phyloP scores from a whole-genome alignment of 2,888 invertebrate species.

The Dryobota labecula region DNA sequence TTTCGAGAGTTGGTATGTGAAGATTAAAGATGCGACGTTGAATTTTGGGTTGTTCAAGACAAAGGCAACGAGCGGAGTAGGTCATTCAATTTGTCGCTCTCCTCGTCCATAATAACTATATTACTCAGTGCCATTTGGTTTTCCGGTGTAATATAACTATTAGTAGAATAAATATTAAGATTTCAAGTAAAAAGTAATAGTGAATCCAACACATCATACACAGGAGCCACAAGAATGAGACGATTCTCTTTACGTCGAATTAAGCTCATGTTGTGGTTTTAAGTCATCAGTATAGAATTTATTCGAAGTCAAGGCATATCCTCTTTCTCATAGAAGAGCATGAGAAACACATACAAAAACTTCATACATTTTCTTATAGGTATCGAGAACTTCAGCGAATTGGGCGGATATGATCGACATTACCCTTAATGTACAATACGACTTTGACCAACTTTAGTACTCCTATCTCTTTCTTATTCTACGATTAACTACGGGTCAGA shows the following conservation, averaged over 20 bases:
- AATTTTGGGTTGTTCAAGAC: neutral
- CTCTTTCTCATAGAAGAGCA: slow-evolving; percentile 5
- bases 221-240: too few relatives aligned
- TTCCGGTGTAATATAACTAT: neutral
- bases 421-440: slow-evolving; percentile 50
- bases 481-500: slow-evolving; percentile 20
- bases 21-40: neutral
- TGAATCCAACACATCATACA: neutral
- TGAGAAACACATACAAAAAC: slow-evolving; percentile 19
- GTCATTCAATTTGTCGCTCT: neutral
- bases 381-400: slow-evolving; percentile 22
- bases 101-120: neutral
- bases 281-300: neutral
- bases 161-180: neutral
- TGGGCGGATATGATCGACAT: slow-evolving; percentile 52
- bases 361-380: neutral
- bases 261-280: neutral
- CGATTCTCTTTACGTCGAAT: neutral
- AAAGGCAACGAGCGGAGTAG: too few relatives aligned
- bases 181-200: neutral
- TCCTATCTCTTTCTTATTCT: slow-evolving; percentile 20
- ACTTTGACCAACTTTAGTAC: slow-evolving; percentile 47
- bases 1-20: neutral
- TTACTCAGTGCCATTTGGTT: neutral
- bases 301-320: neutral